These are phyloP conservation scores for Araneus ventricosus DNA, from an alignment of 1,140 invertebrate species.

Conservation along the genomic window DNA sequence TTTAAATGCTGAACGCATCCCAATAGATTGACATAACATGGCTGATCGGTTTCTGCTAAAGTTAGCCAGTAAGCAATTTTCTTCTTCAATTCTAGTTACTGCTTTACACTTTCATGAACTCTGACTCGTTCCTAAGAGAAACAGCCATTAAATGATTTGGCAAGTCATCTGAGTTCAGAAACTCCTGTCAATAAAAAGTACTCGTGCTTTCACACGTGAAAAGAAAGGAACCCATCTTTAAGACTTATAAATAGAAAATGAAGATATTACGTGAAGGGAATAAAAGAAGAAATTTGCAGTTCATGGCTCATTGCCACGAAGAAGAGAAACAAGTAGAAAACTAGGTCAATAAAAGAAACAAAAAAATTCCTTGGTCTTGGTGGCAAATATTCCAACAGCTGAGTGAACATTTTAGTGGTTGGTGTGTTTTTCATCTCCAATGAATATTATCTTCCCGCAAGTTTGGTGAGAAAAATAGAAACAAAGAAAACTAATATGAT, in stretches of 20 bases:
- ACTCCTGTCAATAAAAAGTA: constrained; percentile 58
- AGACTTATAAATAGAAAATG: constrained; percentile 66
- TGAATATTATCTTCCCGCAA: background rate
- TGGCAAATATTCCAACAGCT: constrained; percentile 52
- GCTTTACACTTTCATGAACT: constrained; percentile 1
- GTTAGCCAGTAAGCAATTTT: background rate
- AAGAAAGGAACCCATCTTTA: constrained; percentile 37
- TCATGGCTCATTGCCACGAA: constrained; percentile 60
- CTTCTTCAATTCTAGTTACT: background rate
- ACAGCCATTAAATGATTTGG: constrained; percentile 35
- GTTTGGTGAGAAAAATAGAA: too few species aligned
- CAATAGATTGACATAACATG: background rate
- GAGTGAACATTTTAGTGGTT: background rate
- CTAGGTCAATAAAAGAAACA: constrained; percentile 50
- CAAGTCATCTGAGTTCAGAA: constrained; percentile 27
- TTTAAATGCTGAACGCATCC: background rate
- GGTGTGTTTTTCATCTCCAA: background rate
- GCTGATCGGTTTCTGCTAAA: background rate
- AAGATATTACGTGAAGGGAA: constrained; percentile 67
- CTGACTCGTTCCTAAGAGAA: background rate
- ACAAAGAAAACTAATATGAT: too few species aligned
- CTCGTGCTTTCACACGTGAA: constrained; percentile 28
- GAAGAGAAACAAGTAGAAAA: constrained; percentile 33
- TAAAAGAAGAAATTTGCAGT: background rate
- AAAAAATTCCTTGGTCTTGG: background rate